Evolutionary conservation across 2,113 vertebrate genomes (phyloP).

Genomic region (Anhinga rufa): DNA sequence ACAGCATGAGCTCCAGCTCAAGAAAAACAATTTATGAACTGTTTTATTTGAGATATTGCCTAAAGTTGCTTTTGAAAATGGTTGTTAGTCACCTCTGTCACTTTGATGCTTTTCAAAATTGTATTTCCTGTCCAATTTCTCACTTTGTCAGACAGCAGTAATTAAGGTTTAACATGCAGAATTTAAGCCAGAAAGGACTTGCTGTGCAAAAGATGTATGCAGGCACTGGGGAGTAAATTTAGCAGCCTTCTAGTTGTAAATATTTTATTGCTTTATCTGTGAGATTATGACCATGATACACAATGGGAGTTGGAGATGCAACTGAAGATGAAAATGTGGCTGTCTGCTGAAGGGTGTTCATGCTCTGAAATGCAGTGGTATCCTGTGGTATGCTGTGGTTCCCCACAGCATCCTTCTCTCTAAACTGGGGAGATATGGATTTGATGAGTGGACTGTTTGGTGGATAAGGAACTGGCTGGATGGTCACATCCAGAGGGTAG

Average conservation of each 20-base stretch:
- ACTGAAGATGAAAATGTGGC: neutral
- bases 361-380: neutral
- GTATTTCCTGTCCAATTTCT: constrained; percentile 15
- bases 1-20: neutral
- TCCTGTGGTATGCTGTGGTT: too few species aligned
- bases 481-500: too few species aligned
- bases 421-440: too few species aligned
- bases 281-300: constrained; percentile 1
- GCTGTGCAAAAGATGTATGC: neutral
- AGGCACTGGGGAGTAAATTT: constrained; percentile 20
- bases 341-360: neutral
- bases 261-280: constrained; percentile 2
- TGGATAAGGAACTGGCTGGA: too few species aligned
- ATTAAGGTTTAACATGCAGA: constrained; percentile 15
- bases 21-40: neutral
- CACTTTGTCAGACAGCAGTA: constrained; percentile 35
- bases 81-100: constrained; percentile 18
- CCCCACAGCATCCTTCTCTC: too few species aligned
- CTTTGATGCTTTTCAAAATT: neutral
- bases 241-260: constrained; percentile 11
- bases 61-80: constrained; percentile 18
- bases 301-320: neutral
- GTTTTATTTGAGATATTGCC: neutral
- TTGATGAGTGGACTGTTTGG: too few species aligned
- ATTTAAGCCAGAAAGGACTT: constrained; percentile 9